Evolutionary conservation across 1,140 invertebrate genomes (phyloP).

Genomic region (Oncopodura yosiiana): DNA sequence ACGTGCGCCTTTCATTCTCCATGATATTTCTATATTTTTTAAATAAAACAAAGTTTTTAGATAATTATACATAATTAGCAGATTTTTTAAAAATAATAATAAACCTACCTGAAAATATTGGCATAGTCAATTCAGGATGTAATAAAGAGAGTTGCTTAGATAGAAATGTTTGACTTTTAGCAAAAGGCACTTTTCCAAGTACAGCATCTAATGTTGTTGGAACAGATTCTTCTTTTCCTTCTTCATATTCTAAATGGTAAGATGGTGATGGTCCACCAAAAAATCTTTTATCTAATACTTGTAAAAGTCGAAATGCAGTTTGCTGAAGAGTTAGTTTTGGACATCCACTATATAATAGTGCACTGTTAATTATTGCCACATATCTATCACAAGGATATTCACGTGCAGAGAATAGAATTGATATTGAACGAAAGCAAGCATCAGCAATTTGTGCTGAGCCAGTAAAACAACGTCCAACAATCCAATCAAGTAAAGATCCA

Average conservation of each 20-base stretch:
- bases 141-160: conserved; percentile 83
- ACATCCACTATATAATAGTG: conserved; percentile 89
- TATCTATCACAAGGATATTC: conserved; percentile 99
- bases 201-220: conserved; percentile 61
- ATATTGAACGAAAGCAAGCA: conserved; percentile 87
- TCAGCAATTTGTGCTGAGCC: conserved; percentile 79
- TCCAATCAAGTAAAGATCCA: conserved; percentile 87
- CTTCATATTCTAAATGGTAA: conserved; percentile 9
- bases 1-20: conserved; percentile 88
- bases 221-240: conserved; percentile 1
- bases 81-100: conserved; percentile 7
- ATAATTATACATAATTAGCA: background rate
- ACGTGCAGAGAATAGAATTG: conserved; percentile 88
- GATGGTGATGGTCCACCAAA: conserved; percentile 67
- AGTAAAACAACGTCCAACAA: conserved; percentile 94
- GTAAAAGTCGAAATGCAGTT: conserved; percentile 83
- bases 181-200: conserved; percentile 48
- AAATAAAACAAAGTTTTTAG: background rate
- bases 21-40: conserved; percentile 73
- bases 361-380: conserved; percentile 94
- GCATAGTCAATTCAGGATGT: conserved; percentile 95
- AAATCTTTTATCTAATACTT: conserved; percentile 88
- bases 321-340: conserved; percentile 82
- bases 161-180: conserved; percentile 62
- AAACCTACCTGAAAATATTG: conserved; percentile 87